These are phyloP conservation scores for Beroe ovata DNA, from an alignment of 37 sponge, comb jelly and placozoan genomes.

Conservation along the genomic window DNA sequence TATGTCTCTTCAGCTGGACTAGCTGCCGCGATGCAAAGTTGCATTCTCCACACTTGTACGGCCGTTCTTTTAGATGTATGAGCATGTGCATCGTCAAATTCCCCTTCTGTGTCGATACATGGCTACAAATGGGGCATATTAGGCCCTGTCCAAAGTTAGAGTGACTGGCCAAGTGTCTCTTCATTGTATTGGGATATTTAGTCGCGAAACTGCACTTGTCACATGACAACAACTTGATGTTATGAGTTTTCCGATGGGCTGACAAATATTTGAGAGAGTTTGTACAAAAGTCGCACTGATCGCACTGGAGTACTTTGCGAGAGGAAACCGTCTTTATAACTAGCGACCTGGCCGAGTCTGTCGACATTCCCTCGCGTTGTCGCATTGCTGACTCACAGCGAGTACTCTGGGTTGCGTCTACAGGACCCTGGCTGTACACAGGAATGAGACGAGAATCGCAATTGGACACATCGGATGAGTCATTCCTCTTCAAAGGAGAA, in stretches of 20 bases:
- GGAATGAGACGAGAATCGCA: too few species aligned
- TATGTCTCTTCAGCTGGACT: conserved; percentile 22
- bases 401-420: neutral
- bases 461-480: neutral
- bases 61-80: neutral
- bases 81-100: neutral
- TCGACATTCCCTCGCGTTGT: too few species aligned
- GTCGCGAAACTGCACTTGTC: neutral
- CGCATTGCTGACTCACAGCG: too few species aligned
- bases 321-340: neutral
- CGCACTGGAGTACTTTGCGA: neutral
- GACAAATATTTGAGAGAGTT: too few species aligned
- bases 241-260: neutral
- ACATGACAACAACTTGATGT: neutral
- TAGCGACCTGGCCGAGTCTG: neutral
- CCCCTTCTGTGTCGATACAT: neutral
- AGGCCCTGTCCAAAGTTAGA: neutral
- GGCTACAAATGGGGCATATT: neutral
- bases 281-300: neutral
- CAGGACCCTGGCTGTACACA: neutral
- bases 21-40: neutral
- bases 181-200: neutral
- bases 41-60: conserved; percentile 21
- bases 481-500: neutral
- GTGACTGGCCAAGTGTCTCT: neutral